phyloP scores from a whole-genome alignment of 1,140 invertebrate genomes.

The Drosophila guanche region DNA sequence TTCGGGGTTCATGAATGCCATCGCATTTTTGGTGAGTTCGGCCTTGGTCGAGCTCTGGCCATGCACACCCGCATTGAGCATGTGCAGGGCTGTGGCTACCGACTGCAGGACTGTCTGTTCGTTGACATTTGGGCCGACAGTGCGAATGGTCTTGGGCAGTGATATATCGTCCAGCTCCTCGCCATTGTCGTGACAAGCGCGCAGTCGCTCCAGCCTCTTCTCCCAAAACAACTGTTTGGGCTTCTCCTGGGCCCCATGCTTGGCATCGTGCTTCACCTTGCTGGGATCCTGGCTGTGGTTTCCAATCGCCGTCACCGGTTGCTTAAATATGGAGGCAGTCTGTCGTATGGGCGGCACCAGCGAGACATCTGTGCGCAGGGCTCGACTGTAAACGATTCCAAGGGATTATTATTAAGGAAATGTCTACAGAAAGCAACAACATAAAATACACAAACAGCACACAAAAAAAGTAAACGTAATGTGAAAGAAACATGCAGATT shows the following conservation, averaged over 20 bases:
- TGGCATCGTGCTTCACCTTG: constrained; percentile 92
- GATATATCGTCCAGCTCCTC: constrained; percentile 92
- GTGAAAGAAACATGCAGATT: constrained; percentile 31
- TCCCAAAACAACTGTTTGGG: constrained; percentile 99
- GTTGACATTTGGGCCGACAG: constrained; percentile 95
- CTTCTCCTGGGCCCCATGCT: constrained; percentile 95
- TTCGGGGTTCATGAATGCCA: constrained; percentile 97
- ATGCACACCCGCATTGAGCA: constrained; percentile 92
- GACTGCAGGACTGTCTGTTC: constrained; percentile 96
- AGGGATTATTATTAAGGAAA: not conserved
- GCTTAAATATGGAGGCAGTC: constrained; percentile 99
- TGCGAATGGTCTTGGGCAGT: constrained; percentile 93
- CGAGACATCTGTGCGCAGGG: constrained; percentile 93
- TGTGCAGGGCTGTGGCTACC: constrained; percentile 93
- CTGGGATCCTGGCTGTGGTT: constrained; percentile 89
- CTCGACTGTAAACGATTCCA: constrained; percentile 85
- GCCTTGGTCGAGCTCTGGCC: constrained; percentile 94
- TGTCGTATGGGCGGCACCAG: constrained; percentile 97
- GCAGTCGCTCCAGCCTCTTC: constrained; percentile 95
- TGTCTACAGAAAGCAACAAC: not conserved
- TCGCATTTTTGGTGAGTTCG: constrained; percentile 95
- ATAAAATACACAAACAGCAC: constrained; percentile 26
- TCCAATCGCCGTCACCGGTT: constrained; percentile 97
- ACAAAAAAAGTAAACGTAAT: constrained; percentile 20
- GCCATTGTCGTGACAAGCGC: constrained; percentile 93